Evolutionary conservation across 2,797 vertebrate genomes (phyloP).

Genomic region (Garrulus glandarius): DNA sequence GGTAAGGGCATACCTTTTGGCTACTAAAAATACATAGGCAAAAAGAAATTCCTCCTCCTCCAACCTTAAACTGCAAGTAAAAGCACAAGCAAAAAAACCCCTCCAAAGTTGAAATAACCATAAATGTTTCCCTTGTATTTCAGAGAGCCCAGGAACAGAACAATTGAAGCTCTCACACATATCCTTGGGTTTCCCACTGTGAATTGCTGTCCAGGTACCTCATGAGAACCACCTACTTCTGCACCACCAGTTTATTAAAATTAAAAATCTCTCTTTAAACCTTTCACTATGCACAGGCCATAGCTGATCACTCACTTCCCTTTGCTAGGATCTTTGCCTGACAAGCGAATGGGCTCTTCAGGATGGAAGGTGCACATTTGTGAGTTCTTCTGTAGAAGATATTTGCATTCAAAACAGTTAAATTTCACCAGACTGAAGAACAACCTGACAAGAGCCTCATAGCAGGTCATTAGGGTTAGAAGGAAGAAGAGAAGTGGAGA

Average conservation of each 20-base stretch:
- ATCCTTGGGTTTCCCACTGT: not conserved
- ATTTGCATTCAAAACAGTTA: not conserved
- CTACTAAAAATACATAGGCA: not conserved
- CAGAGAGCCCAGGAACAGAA: not conserved
- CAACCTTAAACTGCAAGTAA: not conserved
- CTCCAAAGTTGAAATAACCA: not conserved
- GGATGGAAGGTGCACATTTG: not conserved
- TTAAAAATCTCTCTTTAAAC: not conserved
- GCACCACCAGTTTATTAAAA: not conserved
- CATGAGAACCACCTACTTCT: not conserved
- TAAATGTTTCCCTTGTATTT: not conserved
- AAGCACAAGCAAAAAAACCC: not conserved
- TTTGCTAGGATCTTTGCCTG: not conserved
- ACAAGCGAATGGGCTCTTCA: not conserved
- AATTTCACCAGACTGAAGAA: not conserved
- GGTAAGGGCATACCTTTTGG: not conserved
- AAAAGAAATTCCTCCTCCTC: not conserved
- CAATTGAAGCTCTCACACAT: not conserved
- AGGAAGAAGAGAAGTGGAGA: not conserved
- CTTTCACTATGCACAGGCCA: not conserved
- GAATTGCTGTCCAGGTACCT: not conserved
- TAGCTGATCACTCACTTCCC: not conserved
- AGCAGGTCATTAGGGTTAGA: not conserved
- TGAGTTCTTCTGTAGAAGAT: not conserved
- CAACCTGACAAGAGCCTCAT: not conserved